phyloP scores from a whole-genome alignment of 2,888 invertebrate genomes.

The Macrosoma leucophasiata region DNA sequence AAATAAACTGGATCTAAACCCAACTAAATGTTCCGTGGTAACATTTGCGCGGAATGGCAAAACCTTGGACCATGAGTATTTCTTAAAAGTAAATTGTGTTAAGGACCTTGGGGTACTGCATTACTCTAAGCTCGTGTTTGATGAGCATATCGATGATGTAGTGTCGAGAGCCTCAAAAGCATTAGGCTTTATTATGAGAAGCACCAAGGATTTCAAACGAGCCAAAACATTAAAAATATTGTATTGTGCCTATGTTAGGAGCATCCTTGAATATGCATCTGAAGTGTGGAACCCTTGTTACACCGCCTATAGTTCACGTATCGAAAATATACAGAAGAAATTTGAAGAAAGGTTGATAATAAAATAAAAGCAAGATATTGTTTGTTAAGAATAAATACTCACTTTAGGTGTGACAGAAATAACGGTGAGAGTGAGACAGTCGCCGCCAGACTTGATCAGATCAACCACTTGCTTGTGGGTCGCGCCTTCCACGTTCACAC shows the following conservation, averaged over 20 bases:
- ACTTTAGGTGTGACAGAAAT: conserved; percentile 96
- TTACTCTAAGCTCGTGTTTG: conserved; percentile 7
- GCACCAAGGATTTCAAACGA: conserved; percentile 5
- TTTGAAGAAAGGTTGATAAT: conserved; percentile 2
- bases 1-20: too few species aligned
- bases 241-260: conserved; percentile 14
- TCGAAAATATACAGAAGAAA: conserved; percentile 12
- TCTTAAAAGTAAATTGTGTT: conserved; percentile 3
- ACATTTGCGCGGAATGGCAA: background rate
- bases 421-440: conserved; percentile 95
- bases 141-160: conserved; percentile 2
- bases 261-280: conserved; percentile 13
- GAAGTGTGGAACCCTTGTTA: conserved; percentile 15
- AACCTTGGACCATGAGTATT: background rate
- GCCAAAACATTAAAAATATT: conserved; percentile 10
- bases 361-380: background rate
- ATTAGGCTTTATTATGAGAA: conserved; percentile 8
- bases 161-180: conserved; percentile 7
- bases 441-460: conserved; percentile 98
- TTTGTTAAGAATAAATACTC: too few species aligned
- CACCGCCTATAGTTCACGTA: conserved; percentile 7
- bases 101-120: conserved; percentile 6
- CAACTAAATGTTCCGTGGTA: too few species aligned
- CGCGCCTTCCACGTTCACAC: conserved; percentile 98
- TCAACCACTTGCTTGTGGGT: conserved; percentile 99